Evolutionary conservation across 2,797 vertebrate species (phyloP).

Genomic region (Pterois miles): DNA sequence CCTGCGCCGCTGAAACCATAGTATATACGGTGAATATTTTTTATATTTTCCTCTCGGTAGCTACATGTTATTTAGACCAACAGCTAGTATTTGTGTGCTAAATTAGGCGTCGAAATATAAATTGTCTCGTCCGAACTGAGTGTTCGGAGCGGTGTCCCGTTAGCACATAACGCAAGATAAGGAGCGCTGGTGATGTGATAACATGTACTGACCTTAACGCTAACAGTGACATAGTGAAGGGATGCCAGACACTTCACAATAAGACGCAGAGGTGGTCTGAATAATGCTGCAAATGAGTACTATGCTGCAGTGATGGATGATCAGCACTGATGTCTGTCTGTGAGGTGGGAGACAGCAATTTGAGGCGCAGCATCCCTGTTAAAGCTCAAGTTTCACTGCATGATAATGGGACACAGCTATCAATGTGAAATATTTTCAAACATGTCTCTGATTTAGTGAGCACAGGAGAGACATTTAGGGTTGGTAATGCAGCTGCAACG

Average conservation of each 20-base stretch:
- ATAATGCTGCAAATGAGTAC: background rate
- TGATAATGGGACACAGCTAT: background rate
- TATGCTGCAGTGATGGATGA: slow-evolving; percentile 30
- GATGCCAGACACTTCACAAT: background rate
- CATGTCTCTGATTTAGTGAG: too few species aligned
- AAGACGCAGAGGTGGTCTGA: background rate
- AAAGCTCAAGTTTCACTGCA: slow-evolving; percentile 3
- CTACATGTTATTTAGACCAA: background rate
- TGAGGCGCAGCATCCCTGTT: slow-evolving; percentile 29
- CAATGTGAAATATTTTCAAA: background rate
- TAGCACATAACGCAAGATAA: slow-evolving; percentile 50
- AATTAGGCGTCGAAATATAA: slow-evolving; percentile 27
- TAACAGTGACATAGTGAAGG: too few species aligned
- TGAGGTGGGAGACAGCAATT: background rate
- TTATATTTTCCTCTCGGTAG: fast-evolving
- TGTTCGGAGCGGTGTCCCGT: slow-evolving; percentile 38
- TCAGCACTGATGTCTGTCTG: slow-evolving; percentile 12
- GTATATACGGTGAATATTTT: slow-evolving; percentile 62
- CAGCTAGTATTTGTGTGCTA: fast-evolving
- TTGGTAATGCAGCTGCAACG: background rate
- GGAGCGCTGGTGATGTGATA: slow-evolving; percentile 13
- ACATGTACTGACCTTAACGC: background rate
- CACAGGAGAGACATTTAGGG: background rate
- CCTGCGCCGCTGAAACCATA: slow-evolving; percentile 33
- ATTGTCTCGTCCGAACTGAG: slow-evolving; percentile 28